A percentile compares a stretch with the other conserved stretches of the same genome.
Evolutionary conservation across 2,888 invertebrate species (phyloP).

Genomic region (Boloria selene): DNA sequence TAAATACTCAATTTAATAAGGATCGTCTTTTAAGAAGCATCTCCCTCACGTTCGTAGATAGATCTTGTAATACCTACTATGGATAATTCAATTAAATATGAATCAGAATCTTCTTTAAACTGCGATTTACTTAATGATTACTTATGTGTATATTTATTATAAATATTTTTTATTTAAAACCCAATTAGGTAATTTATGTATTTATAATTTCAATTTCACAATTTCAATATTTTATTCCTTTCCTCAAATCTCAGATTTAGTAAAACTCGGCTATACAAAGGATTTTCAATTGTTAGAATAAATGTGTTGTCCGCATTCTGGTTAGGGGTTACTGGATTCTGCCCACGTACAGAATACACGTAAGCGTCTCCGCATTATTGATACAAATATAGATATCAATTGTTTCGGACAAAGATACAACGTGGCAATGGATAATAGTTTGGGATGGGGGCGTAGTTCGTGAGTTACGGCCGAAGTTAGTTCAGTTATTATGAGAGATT

Average conservation of each 20-base stretch:
- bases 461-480: slow-evolving; percentile 6
- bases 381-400: slow-evolving; percentile 82
- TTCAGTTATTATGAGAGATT: slow-evolving; percentile 21
- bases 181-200: no score
- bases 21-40: no score
- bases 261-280: slow-evolving; percentile 47
- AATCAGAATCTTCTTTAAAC: no score
- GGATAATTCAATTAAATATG: no score
- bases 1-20: no score
- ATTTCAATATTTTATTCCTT: no score
- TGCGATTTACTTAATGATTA: no score
- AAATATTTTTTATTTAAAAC: no score
- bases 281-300: slow-evolving; percentile 61
- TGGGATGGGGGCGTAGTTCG: slow-evolving; percentile 21
- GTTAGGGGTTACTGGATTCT: slow-evolving; percentile 62
- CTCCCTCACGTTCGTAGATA: no score
- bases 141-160: no score
- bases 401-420: slow-evolving; percentile 76
- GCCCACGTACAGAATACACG: slow-evolving; percentile 75
- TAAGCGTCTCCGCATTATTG: slow-evolving; percentile 79
- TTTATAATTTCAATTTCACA: no score
- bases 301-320: slow-evolving; percentile 53
- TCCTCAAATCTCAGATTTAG: slow-evolving; percentile 22
- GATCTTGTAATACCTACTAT: no score
- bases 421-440: slow-evolving; percentile 60